These are phyloP conservation scores for Trachymyrmex septentrionalis DNA, from an alignment of 1,140 invertebrate species.

Conservation along the genomic window DNA sequence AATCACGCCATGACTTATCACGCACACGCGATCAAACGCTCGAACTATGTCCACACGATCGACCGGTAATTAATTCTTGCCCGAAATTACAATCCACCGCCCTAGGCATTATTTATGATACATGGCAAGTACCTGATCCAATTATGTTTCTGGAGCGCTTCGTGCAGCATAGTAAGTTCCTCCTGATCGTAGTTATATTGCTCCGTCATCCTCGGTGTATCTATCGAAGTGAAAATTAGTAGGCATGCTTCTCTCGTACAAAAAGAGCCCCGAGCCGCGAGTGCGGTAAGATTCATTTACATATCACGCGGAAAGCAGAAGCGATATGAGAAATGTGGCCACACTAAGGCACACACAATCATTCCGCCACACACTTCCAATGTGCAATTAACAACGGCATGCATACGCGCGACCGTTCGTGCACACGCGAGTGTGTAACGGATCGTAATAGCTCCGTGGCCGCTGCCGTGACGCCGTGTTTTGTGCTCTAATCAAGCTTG, in stretches of 20 bases:
- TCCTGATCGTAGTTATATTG: not conserved
- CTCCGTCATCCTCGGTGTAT: not conserved
- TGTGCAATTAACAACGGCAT: constrained; percentile 55
- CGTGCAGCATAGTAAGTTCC: not conserved
- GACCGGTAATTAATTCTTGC: constrained; percentile 51
- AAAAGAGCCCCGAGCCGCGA: not conserved
- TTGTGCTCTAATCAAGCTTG: constrained; percentile 61
- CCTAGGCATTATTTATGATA: constrained; percentile 41
- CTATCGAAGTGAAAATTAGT: constrained; percentile 15
- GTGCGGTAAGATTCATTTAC: constrained; percentile 31
- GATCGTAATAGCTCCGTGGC: constrained; percentile 48
- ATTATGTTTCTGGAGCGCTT: constrained; percentile 27
- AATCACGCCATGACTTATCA: constrained; percentile 42
- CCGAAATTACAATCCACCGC: constrained; percentile 50
- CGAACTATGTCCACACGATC: constrained; percentile 51
- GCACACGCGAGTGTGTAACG: constrained; percentile 61
- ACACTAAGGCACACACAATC: constrained; percentile 12
- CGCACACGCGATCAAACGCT: constrained; percentile 42
- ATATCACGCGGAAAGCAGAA: constrained; percentile 20
- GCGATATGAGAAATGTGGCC: constrained; percentile 23
- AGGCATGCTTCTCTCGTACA: not conserved
- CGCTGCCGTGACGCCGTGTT: constrained; percentile 53
- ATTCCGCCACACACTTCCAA: not conserved
- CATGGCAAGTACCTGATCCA: constrained; percentile 43
- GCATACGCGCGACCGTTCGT: constrained; percentile 42